Base-by-base conservation (phyloP, 2,113 vertebrate genomes). In the Lagenorhynchus albirostris region DNA sequence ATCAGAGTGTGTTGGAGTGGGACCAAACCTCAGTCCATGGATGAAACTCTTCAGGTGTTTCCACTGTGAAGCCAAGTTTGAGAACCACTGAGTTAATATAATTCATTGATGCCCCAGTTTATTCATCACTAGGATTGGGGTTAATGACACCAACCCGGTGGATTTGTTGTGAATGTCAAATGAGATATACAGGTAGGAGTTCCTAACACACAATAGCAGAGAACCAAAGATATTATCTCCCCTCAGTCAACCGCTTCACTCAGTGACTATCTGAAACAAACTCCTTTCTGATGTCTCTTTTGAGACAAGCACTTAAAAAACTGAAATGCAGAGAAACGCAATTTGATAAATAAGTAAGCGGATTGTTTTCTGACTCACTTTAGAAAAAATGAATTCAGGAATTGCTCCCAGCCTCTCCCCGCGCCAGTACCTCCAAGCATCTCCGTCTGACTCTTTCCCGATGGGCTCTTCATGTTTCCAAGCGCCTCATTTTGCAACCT, bases 291-390 rank as follows among this genome's bases (percentile, higher is more conserved):
- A 36, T 8, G 8, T 44, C 47, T 77, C 70, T 88, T 68, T 93
- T 41, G 53, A 94, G 92, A 89, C n/a, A 41, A 62, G 8, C 70
- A 9, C 14, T 96, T 96, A n/a, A 71, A 60, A 91, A 84, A 62
- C 2, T 2, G n/a, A 50, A 87, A 26, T 3, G 25, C 18, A 2
- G 17, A 76, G 50, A 93, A 62, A 44, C 7, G 13, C n/a, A 58
- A 88, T 62, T 44, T 9, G 77, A 80, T 60, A 92, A 84, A 63
- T 47, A 89, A 94, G 67, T 25, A 33, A 82, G 36, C 0, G 0
- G 8, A 7, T 18, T 76, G 73, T 93, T 55, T 94, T 74, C 88
- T 1, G 26, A 77, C 44, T 86, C 50, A 31, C 53, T 81, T 71
- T 67, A 50, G n/a, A 31, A 53, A 94, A 77, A 50, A 79, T 31